Percentiles rank a stretch among this genome's conserved stretches.
Conservation (phyloP, 2,113 vertebrate genomes). For the Stictonetta naevosa region DNA sequence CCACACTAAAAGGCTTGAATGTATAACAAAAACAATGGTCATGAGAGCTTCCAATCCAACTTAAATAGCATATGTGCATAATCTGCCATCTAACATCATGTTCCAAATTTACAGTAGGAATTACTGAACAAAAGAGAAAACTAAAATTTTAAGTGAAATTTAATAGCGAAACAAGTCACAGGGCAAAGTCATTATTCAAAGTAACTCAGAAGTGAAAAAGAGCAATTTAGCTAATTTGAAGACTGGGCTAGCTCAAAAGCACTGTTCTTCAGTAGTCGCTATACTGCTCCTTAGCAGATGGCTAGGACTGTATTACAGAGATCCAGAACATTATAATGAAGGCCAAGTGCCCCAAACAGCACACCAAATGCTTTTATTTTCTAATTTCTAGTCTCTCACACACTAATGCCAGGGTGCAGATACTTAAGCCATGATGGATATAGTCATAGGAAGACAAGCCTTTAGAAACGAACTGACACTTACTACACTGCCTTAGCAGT, state of each 20-base stretch:
- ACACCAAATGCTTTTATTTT: conserved; percentile 41
- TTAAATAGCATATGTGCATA: background rate
- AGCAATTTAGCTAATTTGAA: conserved; percentile 29
- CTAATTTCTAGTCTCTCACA: conserved; percentile 58
- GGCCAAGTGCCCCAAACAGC: conserved; percentile 37
- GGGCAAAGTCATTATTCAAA: conserved; percentile 28
- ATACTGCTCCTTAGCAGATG: background rate
- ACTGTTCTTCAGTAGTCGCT: background rate
- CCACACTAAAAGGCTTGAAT: background rate
- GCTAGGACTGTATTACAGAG: conserved; percentile 24
- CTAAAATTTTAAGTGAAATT: background rate
- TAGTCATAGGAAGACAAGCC: conserved; percentile 39
- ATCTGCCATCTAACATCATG: background rate
- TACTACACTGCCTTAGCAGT: background rate
- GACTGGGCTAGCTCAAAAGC: background rate
- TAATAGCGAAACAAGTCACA: background rate
- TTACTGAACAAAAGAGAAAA: conserved; percentile 25
- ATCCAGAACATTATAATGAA: conserved; percentile 15
- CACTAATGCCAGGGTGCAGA: conserved; percentile 35
- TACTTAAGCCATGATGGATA: conserved; percentile 11
- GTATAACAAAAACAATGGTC: background rate
- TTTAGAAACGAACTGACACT: background rate
- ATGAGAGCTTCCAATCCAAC: background rate
- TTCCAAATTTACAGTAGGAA: conserved; percentile 11
- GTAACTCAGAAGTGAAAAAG: conserved; percentile 5